These are phyloP conservation scores for Agraylea sexmaculata DNA, from an alignment of 1,140 invertebrate species.

Conservation along the genomic window DNA sequence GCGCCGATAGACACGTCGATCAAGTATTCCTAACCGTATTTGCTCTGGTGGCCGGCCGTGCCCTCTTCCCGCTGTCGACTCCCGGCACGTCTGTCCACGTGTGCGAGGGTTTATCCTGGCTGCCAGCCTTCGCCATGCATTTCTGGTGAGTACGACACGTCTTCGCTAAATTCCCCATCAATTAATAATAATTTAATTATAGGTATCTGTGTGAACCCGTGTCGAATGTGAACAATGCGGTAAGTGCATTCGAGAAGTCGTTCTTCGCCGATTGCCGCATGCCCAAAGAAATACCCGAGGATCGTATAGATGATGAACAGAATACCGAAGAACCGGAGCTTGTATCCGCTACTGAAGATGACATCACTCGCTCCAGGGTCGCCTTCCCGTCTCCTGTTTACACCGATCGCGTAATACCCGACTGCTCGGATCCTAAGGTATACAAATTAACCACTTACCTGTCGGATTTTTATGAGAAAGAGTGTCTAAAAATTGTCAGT, in stretches of 20 bases:
- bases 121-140: slow-evolving; percentile 60
- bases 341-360: slow-evolving; percentile 5
- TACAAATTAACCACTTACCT: too few relatives aligned
- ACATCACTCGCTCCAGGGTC: slow-evolving; percentile 12
- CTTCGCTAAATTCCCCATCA: slow-evolving; percentile 2
- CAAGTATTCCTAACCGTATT: slow-evolving; percentile 53
- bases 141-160: slow-evolving; percentile 50
- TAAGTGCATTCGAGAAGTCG: slow-evolving; percentile 55
- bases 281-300: too few relatives aligned
- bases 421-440: too few relatives aligned
- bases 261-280: slow-evolving; percentile 37
- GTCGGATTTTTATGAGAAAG: too few relatives aligned
- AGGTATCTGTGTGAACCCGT: slow-evolving; percentile 54
- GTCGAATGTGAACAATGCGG: slow-evolving; percentile 52
- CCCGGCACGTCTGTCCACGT: slow-evolving; percentile 15
- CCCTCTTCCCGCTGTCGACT: slow-evolving; percentile 5
- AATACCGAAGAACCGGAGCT: too few relatives aligned
- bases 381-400: slow-evolving; percentile 15
- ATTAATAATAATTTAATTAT: neutral
- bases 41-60: slow-evolving; percentile 49
- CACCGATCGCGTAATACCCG: too few relatives aligned
- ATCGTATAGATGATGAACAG: too few relatives aligned
- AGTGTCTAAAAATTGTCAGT: too few relatives aligned
- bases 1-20: slow-evolving; percentile 55
- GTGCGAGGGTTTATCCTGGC: slow-evolving; percentile 54